Base-by-base conservation (phyloP, 1,140 invertebrate species). In the Mercenaria mercenaria region DNA sequence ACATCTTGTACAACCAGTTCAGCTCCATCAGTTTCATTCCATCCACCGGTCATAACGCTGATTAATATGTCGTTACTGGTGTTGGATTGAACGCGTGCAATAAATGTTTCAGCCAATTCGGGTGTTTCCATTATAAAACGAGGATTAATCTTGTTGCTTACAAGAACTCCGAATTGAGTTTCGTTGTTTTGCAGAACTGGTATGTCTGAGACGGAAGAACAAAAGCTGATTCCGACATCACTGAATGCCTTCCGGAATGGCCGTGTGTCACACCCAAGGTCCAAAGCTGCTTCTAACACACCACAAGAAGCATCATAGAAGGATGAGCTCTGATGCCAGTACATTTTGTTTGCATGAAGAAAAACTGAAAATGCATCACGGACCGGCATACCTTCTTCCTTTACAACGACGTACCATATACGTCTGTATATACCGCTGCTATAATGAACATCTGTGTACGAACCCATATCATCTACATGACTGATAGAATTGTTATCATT, bases 261-360 rank as follows among this genome's bases (percentile, higher is more conserved):
- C 4, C 32, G 34, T 1, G 56, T 77, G 8, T 82, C 72, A 34
- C 50, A 61, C 1, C 92, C 92, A 41, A 91, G 52, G 41, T 92
- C 91, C 20, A 89, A 61, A 18, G 93, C 92, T 11, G 93, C 83
- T 50, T 90, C 89, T 61, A 89, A 72, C 37, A 93, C 43, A 43
- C 90, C 93, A 88, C 93, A 93, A 15, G 91, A 87, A 1, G 72
- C 91, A 0, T 79, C 77, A n/a, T 41, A 52, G 59, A 91, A 93
- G 18, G 41, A 79, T 10, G 82, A 89, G 37, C 74, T 89, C 15
- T 74, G 76, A 37, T 90, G 86, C 93, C 93, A 93, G 82, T 93
- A 93, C 56, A 92, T 72, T 29, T 59, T 50, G 88, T 93, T 93
- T 52, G 93, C 92, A 47, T 83, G 83, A 18, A 91, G 87, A 61